Conservation (phyloP, 2,797 vertebrate species). For the Nasua narica region DNA sequence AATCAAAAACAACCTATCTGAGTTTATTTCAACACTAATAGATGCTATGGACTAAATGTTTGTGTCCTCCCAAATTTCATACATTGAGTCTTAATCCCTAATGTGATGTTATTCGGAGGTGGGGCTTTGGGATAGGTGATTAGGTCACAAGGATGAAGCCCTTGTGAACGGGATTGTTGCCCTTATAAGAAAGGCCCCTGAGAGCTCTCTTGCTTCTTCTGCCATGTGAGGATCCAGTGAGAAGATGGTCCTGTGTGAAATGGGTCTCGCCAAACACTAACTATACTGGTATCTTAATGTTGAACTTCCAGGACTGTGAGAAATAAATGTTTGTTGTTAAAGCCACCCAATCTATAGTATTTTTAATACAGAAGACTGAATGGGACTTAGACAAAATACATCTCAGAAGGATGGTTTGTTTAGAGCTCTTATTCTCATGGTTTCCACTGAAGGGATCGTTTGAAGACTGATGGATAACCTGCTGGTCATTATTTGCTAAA, state of each 20-base stretch:
- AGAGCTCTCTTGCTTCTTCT: background rate
- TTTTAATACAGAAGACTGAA: background rate
- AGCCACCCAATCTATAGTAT: background rate
- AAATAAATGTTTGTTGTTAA: background rate
- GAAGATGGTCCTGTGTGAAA: background rate
- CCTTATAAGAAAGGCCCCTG: background rate
- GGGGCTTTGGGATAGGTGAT: background rate
- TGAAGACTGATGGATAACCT: background rate
- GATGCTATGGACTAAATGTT: background rate
- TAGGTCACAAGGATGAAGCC: background rate
- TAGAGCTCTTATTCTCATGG: background rate
- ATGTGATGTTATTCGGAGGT: background rate
- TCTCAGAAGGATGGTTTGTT: constrained; percentile 31
- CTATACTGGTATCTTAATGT: background rate
- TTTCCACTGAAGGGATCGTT: background rate
- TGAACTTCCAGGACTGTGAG: background rate
- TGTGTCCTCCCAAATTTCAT: background rate
- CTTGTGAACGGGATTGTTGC: background rate
- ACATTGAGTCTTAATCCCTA: background rate
- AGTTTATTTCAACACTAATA: constrained; percentile 65
- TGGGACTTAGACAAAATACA: background rate
- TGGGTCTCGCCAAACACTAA: background rate
- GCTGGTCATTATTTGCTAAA: background rate
- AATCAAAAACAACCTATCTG: constrained; percentile 43
- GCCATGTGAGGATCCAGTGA: background rate